phyloP scores from a whole-genome alignment of 2,797 vertebrate species.

The Sphenopsis melanotis region DNA sequence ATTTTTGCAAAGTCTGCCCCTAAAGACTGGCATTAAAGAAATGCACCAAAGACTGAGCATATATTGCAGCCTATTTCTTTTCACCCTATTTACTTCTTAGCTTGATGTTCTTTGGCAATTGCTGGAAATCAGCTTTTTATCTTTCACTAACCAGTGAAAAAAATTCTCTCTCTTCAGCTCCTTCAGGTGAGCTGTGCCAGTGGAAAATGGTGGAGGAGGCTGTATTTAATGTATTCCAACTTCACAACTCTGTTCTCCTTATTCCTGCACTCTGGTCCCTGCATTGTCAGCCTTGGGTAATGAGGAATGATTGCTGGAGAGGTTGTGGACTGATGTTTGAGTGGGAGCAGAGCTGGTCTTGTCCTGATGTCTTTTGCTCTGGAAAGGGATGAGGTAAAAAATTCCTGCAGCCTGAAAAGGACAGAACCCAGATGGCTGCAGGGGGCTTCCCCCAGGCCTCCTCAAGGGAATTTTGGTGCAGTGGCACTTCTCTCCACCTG shows the following conservation, averaged over 20 bases:
- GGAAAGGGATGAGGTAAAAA: background rate
- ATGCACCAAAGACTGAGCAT: conserved; percentile 32
- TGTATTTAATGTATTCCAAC: background rate
- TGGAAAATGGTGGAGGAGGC: background rate
- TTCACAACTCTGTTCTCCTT: background rate
- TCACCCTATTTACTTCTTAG: conserved; percentile 38
- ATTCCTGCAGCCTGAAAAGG: background rate
- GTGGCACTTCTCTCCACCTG: background rate
- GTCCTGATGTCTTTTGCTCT: background rate
- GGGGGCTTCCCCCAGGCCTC: background rate
- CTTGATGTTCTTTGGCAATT: conserved; percentile 19
- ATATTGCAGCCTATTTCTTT: conserved; percentile 47
- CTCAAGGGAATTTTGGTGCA: background rate
- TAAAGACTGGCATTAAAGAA: conserved; percentile 64
- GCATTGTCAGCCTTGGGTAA: background rate
- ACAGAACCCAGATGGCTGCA: background rate
- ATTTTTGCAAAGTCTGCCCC: conserved; percentile 68
- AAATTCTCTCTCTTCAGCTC: background rate
- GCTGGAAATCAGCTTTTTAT: conserved; percentile 30
- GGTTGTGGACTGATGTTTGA: background rate
- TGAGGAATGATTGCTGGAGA: background rate
- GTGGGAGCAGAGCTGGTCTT: background rate
- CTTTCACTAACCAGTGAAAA: background rate
- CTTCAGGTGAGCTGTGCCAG: background rate
- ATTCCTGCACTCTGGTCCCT: background rate